phyloP scores from a whole-genome alignment of 2,113 vertebrate genomes.

The Ceyx margarethae region DNA sequence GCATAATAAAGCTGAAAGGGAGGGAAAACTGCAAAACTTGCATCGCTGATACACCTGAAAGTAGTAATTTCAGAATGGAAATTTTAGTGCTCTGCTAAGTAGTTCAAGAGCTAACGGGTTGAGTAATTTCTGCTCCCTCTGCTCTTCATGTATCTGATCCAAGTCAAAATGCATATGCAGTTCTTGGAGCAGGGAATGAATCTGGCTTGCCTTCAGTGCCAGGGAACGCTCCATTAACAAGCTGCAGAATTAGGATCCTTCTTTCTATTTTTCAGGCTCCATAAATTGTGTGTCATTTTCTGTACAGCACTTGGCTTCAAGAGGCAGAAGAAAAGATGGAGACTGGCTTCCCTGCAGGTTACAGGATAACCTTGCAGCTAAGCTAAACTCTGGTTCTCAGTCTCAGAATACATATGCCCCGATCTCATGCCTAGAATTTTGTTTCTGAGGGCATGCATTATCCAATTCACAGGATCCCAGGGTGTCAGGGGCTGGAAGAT shows the following conservation, averaged over 20 bases:
- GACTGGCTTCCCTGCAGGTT: not conserved
- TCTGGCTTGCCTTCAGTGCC: not conserved
- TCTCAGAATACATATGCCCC: not conserved
- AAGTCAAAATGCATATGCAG: not conserved
- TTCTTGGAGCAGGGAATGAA: not conserved
- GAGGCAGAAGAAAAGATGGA: not conserved
- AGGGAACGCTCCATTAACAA: not conserved
- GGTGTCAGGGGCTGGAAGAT: too few relatives aligned
- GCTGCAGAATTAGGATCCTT: not conserved
- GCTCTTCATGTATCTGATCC: not conserved
- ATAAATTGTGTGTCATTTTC: not conserved
- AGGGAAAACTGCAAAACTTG: constrained; percentile 14
- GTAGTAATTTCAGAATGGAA: not conserved
- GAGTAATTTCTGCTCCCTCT: constrained; percentile 21
- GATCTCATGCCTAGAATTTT: constrained; percentile 6
- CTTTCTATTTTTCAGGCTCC: not conserved
- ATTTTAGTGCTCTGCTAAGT: not conserved
- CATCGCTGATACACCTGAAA: not conserved
- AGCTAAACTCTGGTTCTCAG: not conserved
- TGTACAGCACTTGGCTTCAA: not conserved
- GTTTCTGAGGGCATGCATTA: constrained; percentile 4
- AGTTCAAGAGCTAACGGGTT: not conserved
- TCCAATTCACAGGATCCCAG: not conserved
- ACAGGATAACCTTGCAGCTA: not conserved
- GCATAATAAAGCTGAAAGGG: not conserved